phyloP scores from a whole-genome alignment of 92 coral and sea anemone species.

The Micromussa lordhowensis region DNA sequence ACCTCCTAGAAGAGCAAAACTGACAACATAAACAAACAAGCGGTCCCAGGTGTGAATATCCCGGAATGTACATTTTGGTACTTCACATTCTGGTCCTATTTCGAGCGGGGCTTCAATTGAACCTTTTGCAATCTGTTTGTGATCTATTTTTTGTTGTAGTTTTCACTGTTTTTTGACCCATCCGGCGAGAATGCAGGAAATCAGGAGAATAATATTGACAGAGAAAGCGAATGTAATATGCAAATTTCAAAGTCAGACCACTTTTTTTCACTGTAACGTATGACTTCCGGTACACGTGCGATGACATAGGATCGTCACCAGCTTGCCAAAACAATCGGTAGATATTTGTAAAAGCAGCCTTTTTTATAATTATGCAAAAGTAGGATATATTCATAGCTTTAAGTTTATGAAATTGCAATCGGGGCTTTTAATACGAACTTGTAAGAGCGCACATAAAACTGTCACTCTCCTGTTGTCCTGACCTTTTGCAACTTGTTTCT shows the following conservation, averaged over 20 bases:
- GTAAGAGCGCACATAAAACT: background rate
- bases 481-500: no score
- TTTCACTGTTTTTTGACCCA: background rate
- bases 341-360: background rate
- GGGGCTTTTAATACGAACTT: background rate
- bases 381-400: background rate
- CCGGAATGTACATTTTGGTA: background rate
- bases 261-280: background rate
- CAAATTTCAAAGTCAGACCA: slow-evolving; percentile 17
- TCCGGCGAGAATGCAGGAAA: background rate
- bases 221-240: background rate
- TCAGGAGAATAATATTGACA: slow-evolving; percentile 3
- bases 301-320: background rate
- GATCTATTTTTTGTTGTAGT: background rate
- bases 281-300: slow-evolving; percentile 34
- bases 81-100: background rate
- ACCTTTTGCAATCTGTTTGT: background rate
- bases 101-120: background rate
- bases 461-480: no score
- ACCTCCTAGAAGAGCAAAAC: background rate
- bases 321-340: background rate
- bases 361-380: background rate
- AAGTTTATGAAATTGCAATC: background rate
- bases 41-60: background rate
- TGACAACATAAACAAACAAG: background rate